Conservation (phyloP, 2,888 invertebrate genomes). For the Acanthoscelides obtectus region DNA sequence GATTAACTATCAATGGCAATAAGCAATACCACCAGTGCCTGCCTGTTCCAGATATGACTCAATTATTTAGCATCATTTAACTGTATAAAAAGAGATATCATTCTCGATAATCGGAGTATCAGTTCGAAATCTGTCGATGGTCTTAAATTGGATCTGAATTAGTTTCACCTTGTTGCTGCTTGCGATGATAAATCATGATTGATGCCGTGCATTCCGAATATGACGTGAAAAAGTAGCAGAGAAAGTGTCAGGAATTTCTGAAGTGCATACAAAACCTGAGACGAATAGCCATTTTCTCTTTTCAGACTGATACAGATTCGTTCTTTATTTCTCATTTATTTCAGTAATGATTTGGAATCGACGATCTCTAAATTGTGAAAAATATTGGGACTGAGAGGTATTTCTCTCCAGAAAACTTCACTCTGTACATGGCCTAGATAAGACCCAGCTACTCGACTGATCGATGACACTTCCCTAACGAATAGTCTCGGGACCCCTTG, state of each 20-base stretch:
- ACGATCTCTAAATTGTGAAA: too few species aligned
- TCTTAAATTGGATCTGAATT: not conserved
- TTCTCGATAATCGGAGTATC: not conserved
- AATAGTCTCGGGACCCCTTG: too few species aligned
- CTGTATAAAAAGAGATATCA: not conserved
- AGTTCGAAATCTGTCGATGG: not conserved
- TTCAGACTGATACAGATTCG: not conserved
- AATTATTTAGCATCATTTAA: not conserved
- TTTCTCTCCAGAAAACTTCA: too few species aligned
- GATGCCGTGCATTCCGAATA: not conserved
- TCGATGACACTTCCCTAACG: too few species aligned
- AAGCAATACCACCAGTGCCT: too few species aligned
- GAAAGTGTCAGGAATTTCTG: not conserved
- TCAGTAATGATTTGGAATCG: too few species aligned
- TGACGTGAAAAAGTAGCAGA: not conserved
- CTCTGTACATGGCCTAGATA: too few species aligned
- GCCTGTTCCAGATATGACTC: too few species aligned
- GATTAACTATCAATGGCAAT: too few species aligned
- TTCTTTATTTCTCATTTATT: too few species aligned
- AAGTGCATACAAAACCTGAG: not conserved
- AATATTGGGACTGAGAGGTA: too few species aligned
- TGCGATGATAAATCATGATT: not conserved
- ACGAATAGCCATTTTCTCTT: not conserved
- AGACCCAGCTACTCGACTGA: too few species aligned
- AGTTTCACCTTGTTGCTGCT: not conserved